Percentiles rank a stretch among this genome's conserved stretches.
Evolutionary conservation across 2,797 vertebrate species (phyloP).

Genomic region (Chelon auratus): DNA sequence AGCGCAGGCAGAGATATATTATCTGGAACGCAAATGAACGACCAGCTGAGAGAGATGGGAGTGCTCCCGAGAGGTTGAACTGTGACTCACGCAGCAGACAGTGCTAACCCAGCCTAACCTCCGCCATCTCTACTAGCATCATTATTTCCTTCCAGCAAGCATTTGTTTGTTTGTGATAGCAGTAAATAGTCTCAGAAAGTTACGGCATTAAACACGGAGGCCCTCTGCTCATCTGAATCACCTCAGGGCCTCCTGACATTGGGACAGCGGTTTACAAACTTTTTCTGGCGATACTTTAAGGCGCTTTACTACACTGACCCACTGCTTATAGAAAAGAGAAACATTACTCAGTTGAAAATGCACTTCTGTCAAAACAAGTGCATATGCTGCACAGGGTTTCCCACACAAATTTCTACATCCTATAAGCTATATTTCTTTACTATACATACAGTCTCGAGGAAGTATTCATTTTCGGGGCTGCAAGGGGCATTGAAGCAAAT

Average conservation of each 20-base stretch:
- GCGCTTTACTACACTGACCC: conserved; percentile 2
- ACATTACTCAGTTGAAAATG: conserved; percentile 50
- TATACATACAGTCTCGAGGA: neutral
- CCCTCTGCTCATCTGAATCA: conserved; percentile 4
- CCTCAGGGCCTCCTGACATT: neutral
- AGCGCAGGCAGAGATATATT: conserved; percentile 62
- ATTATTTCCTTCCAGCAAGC: conserved; percentile 43
- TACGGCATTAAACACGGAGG: conserved; percentile 25
- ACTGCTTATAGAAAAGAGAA: conserved; percentile 36
- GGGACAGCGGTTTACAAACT: conserved; percentile 27
- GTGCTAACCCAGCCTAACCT: conserved; percentile 15
- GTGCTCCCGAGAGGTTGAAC: conserved; percentile 45
- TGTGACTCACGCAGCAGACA: conserved; percentile 32
- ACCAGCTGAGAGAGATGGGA: conserved; percentile 29
- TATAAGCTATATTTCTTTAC: neutral
- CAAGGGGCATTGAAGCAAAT: neutral
- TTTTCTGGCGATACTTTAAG: conserved; percentile 12
- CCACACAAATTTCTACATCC: conserved; percentile 23
- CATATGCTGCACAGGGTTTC: conserved; percentile 23
- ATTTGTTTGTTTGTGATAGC: conserved; percentile 55
- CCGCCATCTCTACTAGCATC: neutral
- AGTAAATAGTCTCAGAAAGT: conserved; percentile 39
- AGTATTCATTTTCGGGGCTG: neutral
- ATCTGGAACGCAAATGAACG: conserved; percentile 66
- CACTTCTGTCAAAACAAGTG: conserved; percentile 57